Conservation (phyloP, 2,797 vertebrate genomes). For the Microchirus variegatus region DNA sequence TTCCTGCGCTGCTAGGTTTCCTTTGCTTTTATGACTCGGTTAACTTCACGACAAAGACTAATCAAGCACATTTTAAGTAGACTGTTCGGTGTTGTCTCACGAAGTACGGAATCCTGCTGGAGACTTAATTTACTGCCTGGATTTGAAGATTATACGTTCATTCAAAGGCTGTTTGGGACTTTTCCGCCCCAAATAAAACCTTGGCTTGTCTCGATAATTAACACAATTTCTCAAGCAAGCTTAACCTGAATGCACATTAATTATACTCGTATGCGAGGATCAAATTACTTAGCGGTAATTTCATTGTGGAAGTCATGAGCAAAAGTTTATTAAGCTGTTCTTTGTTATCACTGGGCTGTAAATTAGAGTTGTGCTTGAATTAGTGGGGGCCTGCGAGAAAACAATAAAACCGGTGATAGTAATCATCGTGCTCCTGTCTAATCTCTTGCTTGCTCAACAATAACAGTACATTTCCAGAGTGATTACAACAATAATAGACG, state of each 20-base stretch:
- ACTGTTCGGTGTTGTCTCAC: slow-evolving; percentile 36
- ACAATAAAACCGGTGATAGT: slow-evolving; percentile 5
- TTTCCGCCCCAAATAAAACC: slow-evolving; percentile 25
- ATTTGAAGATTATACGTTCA: slow-evolving; percentile 42
- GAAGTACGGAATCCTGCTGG: slow-evolving; percentile 37
- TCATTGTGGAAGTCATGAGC: slow-evolving; percentile 31
- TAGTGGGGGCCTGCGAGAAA: slow-evolving; percentile 7
- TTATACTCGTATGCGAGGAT: slow-evolving; percentile 44
- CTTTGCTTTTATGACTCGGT: slow-evolving; percentile 39
- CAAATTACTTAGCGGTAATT: background rate
- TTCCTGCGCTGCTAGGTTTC: background rate
- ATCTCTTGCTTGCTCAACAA: slow-evolving; percentile 6
- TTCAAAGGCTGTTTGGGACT: slow-evolving; percentile 40
- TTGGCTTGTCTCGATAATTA: slow-evolving; percentile 44
- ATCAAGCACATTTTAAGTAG: slow-evolving; percentile 43
- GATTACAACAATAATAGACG: slow-evolving; percentile 5
- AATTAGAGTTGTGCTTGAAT: slow-evolving; percentile 21
- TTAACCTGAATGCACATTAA: slow-evolving; percentile 30
- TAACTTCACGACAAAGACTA: slow-evolving; percentile 48
- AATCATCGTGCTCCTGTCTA: slow-evolving; percentile 15
- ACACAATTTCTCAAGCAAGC: slow-evolving; percentile 38
- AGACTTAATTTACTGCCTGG: slow-evolving; percentile 40
- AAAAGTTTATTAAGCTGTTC: slow-evolving; percentile 38
- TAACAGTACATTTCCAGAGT: slow-evolving; percentile 6
- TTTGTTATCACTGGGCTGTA: slow-evolving; percentile 22